Conservation (phyloP, 2,797 vertebrate genomes). For the Falco naumanni region DNA sequence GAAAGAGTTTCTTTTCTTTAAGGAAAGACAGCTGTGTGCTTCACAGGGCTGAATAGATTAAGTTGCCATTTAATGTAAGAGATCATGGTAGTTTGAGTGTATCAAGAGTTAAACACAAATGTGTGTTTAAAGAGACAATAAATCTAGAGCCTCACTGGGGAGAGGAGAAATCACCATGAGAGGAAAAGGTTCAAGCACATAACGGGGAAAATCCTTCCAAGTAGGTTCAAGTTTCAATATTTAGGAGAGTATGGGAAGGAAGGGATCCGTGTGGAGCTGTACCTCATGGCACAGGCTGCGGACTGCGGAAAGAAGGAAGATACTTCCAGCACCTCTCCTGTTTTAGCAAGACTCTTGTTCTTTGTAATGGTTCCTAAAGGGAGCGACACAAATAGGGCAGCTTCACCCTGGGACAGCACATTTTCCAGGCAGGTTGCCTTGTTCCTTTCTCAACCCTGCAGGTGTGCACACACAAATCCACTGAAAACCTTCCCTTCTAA, state of each 20-base stretch:
- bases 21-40: neutral
- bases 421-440: neutral
- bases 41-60: neutral
- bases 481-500: neutral
- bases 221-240: neutral
- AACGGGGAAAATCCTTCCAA: neutral
- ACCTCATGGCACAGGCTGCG: neutral
- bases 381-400: neutral
- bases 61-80: neutral
- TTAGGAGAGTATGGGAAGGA: neutral
- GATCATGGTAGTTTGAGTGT: neutral
- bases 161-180: neutral
- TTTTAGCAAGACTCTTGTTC: neutral
- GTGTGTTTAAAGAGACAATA: neutral
- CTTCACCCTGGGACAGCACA: rapidly evolving
- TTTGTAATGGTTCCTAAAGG: neutral
- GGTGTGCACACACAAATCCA: neutral
- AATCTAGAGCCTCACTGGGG: neutral
- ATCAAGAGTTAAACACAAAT: neutral
- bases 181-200: neutral
- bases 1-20: neutral
- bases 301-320: neutral
- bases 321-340: neutral
- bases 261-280: neutral
- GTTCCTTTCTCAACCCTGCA: neutral